These are phyloP conservation scores for Vanessa tameamea DNA, from an alignment of 1,140 invertebrate genomes.

Conservation along the genomic window DNA sequence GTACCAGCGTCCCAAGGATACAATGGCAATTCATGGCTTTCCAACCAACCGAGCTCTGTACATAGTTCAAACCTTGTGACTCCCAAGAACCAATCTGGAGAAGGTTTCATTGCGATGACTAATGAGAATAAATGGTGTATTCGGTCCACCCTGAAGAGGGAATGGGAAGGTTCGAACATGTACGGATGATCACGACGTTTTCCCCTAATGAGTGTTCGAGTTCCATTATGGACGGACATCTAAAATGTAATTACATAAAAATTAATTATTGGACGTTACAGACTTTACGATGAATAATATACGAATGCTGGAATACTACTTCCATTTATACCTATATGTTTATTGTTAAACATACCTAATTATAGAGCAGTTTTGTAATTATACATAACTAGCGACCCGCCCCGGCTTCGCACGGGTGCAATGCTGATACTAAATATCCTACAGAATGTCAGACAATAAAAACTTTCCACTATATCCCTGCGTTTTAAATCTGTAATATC, in stretches of 20 bases:
- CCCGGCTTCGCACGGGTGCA: too few relatives aligned
- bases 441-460: too few relatives aligned
- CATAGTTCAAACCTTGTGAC: slow-evolving; percentile 65
- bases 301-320: too few relatives aligned
- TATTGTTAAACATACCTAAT: too few relatives aligned
- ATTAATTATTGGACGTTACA: too few relatives aligned
- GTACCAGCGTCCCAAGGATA: slow-evolving; percentile 73
- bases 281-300: too few relatives aligned
- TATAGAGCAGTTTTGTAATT: too few relatives aligned
- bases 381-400: too few relatives aligned
- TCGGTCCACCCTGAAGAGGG: slow-evolving; percentile 63
- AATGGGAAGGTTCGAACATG: slow-evolving; percentile 63
- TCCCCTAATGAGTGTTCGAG: slow-evolving; percentile 64
- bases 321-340: too few relatives aligned
- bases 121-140: slow-evolving; percentile 67
- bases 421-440: too few relatives aligned
- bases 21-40: slow-evolving; percentile 52
- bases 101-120: slow-evolving; percentile 62
- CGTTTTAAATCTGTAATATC: too few relatives aligned
- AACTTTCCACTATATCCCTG: too few relatives aligned
- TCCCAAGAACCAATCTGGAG: slow-evolving; percentile 71
- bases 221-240: slow-evolving; percentile 54
- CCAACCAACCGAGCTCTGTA: slow-evolving; percentile 55
- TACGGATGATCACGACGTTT: slow-evolving; percentile 60
- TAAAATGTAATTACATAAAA: slow-evolving; percentile 34